phyloP scores from a whole-genome alignment of 1,140 invertebrate species.

The Myzus persicae region DNA sequence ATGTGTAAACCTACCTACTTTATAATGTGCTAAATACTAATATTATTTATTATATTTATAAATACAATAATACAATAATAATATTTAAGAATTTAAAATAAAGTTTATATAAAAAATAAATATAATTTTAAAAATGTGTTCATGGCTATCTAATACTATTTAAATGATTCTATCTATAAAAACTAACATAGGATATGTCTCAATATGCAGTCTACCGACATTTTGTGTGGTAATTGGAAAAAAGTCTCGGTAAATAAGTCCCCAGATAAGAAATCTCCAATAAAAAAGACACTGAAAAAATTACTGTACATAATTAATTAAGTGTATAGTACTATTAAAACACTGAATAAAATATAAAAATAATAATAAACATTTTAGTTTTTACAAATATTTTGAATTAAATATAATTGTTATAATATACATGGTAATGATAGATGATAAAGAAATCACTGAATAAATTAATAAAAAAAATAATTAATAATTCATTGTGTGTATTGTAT shows the following conservation, averaged over 20 bases:
- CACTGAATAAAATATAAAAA: neutral
- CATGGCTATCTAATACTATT: neutral
- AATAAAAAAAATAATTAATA: too few relatives aligned
- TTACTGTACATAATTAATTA: too few relatives aligned
- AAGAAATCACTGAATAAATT: too few relatives aligned
- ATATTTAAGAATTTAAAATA: neutral
- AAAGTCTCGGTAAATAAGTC: neutral
- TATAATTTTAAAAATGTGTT: slow-evolving; percentile 16
- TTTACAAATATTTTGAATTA: neutral
- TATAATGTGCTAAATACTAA: neutral
- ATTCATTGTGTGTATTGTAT: too few relatives aligned
- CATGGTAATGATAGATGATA: too few relatives aligned
- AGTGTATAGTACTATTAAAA: too few relatives aligned
- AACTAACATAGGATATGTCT: neutral
- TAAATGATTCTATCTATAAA: neutral
- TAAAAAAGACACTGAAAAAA: too few relatives aligned
- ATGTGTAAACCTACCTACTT: neutral
- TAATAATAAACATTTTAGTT: neutral
- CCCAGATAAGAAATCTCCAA: too few relatives aligned
- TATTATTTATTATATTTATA: neutral
- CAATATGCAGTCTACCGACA: neutral
- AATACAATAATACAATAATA: neutral
- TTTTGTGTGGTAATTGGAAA: neutral
- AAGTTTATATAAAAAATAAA: neutral
- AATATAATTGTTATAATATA: too few relatives aligned